phyloP scores from a whole-genome alignment of 2,888 invertebrate genomes.

The Glyphotaelius pellucidus region DNA sequence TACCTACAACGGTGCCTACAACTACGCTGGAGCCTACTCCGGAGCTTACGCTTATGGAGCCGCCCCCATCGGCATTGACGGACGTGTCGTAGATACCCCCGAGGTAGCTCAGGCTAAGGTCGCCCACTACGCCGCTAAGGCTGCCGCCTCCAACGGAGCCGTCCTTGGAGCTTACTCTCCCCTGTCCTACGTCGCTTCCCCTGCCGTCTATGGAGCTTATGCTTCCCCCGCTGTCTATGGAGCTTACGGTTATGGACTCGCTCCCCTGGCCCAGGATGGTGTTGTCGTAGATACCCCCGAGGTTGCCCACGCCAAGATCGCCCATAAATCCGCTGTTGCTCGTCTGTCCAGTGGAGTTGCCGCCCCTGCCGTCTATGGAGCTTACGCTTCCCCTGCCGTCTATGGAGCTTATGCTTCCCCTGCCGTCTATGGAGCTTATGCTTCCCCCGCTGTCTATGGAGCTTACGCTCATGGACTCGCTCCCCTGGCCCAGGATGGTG shows the following conservation, averaged over 20 bases:
- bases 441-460: slow-evolving; percentile 28
- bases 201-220: slow-evolving; percentile 25
- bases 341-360: slow-evolving; percentile 43
- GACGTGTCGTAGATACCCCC: neutral
- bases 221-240: slow-evolving; percentile 27
- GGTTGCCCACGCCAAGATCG: slow-evolving; percentile 50
- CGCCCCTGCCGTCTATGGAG: slow-evolving; percentile 11
- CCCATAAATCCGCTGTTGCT: slow-evolving; percentile 66
- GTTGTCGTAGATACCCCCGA: slow-evolving; percentile 72
- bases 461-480: slow-evolving; percentile 72
- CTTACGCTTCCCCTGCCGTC: neutral
- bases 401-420: neutral
- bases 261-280: slow-evolving; percentile 76
- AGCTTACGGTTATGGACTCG: slow-evolving; percentile 71
- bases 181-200: slow-evolving; percentile 8
- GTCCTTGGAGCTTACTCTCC: slow-evolving; percentile 36
- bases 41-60: slow-evolving; percentile 72
- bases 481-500: slow-evolving; percentile 76
- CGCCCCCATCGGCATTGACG: slow-evolving; percentile 7
- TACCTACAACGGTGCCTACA: slow-evolving; percentile 31
- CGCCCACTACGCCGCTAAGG: neutral
- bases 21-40: slow-evolving; percentile 56
- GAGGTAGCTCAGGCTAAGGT: slow-evolving; percentile 44
- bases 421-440: no score
- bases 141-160: neutral